Evolutionary conservation across 2,888 invertebrate genomes (phyloP).

Genomic region (Dicycla oo): DNA sequence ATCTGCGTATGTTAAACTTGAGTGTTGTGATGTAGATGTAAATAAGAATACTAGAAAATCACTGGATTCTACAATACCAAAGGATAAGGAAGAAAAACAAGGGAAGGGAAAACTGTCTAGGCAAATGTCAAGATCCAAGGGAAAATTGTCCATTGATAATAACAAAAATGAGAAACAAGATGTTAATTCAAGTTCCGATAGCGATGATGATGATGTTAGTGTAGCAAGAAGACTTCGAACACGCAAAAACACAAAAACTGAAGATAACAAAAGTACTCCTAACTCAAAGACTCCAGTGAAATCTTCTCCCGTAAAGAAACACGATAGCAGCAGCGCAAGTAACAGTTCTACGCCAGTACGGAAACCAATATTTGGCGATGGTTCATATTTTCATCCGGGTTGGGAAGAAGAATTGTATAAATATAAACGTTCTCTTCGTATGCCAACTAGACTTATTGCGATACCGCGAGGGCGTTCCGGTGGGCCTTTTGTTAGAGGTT

Average conservation of each 20-base stretch:
- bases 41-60: slow-evolving; percentile 84
- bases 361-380: slow-evolving; percentile 93
- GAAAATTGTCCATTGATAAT: slow-evolving; percentile 78
- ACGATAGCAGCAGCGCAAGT: slow-evolving; percentile 79
- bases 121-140: slow-evolving; percentile 77
- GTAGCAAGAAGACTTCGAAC: slow-evolving; percentile 84
- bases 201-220: slow-evolving; percentile 82
- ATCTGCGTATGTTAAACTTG: slow-evolving; percentile 87
- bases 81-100: slow-evolving; percentile 80
- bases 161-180: slow-evolving; percentile 80
- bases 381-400: slow-evolving; percentile 93
- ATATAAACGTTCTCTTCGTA: slow-evolving; percentile 95
- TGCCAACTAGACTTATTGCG: slow-evolving; percentile 95
- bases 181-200: slow-evolving; percentile 82
- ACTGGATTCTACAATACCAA: slow-evolving; percentile 73
- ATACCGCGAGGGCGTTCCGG: slow-evolving; percentile 93
- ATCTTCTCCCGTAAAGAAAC: slow-evolving; percentile 80
- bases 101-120: slow-evolving; percentile 77
- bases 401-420: slow-evolving; percentile 96
- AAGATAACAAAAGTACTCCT: slow-evolving; percentile 75
- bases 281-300: slow-evolving; percentile 79
- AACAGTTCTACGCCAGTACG: slow-evolving; percentile 80
- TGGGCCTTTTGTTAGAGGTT: slow-evolving; percentile 84
- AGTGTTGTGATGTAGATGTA: slow-evolving; percentile 87
- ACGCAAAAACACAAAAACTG: slow-evolving; percentile 88